Base-by-base conservation (phyloP, 2,888 invertebrate species). In the Cryptosula pallasiana region DNA sequence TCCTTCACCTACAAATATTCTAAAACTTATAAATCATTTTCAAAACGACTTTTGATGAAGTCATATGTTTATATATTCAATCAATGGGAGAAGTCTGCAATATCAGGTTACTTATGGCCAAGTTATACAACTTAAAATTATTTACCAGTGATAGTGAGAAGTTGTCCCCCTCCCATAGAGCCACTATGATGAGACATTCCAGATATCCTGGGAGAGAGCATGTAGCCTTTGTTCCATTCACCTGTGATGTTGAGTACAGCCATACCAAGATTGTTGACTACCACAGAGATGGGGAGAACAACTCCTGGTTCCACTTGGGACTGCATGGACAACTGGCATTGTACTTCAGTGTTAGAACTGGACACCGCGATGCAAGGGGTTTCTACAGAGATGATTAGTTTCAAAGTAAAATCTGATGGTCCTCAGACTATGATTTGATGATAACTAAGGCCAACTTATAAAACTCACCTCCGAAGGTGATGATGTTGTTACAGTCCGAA, bases 141-240 rank as follows among this genome's bases (percentile, higher is more conserved):
- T n/a, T n/a, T n/a, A 70, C 70, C 70, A 36, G 35, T 70, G 29
- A 70, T 70, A 25, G 70, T 70, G 2, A 70, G 45, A 2, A 70
- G 35, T 70, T 70, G 70, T 5, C 70, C 70, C 2, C 70, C 70
- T 25, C 16, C 5, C 1, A 54, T n/a, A 2, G 70, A 70, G 3
- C 70, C 70, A 36, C 5, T 25, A 25, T 20, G 5, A 23, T 36
- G 70, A 9, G 55, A 70, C 3, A 70, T 13, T 9, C 2, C 36
- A 2, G n/a, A 5, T 29, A 70, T 36, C 2, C 25, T 9, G 3
- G 70, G 70, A 23, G 36, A 16, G 5, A 70, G 32, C 25, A 13
- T 70, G 55, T 27, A 70, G 70, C 63, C 63, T 63, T 32, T 63
- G 70, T 70, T 70, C 35, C 35, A 34, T 70, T 70, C 70, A 34